Percentiles rank a stretch among this genome's conserved stretches.
phyloP scores from a whole-genome alignment of 1,140 invertebrate species.

The Parasteatoda tepidariorum region DNA sequence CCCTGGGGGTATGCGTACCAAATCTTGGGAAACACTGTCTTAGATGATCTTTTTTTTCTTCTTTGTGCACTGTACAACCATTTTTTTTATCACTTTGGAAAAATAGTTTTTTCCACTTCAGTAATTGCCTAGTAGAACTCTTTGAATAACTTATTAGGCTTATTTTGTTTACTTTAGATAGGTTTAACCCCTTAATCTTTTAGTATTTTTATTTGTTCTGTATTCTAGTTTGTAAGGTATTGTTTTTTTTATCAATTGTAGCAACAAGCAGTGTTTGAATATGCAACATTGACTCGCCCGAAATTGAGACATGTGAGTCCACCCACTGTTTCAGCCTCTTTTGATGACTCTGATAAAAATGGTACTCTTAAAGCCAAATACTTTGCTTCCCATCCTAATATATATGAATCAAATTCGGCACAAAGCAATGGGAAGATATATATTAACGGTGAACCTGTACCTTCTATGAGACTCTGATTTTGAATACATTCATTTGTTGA shows the following conservation, averaged over 20 bases:
- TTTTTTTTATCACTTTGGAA: too few relatives aligned
- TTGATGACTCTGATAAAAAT: constrained; percentile 3
- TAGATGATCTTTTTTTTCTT: too few relatives aligned
- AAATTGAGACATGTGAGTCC: constrained; percentile 35
- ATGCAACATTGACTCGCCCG: constrained; percentile 39
- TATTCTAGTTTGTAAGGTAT: neutral
- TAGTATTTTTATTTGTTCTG: too few relatives aligned
- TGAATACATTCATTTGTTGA: neutral
- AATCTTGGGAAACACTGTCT: too few relatives aligned
- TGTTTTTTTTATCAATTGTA: neutral
- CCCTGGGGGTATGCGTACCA: too few relatives aligned
- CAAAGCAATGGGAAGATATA: constrained; percentile 26
- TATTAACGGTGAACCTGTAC: constrained; percentile 34
- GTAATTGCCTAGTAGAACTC: too few relatives aligned
- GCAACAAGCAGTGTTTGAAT: constrained; percentile 8
- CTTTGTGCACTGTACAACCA: too few relatives aligned
- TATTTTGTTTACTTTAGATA: too few relatives aligned
- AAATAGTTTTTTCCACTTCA: too few relatives aligned
- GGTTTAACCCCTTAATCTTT: too few relatives aligned
- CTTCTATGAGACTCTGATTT: constrained; percentile 42
- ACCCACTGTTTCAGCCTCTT: neutral
- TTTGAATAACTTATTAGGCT: too few relatives aligned
- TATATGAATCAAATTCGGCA: constrained; percentile 6
- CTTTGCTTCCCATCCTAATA: constrained; percentile 45
- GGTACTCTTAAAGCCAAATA: constrained; percentile 46